A percentile compares a stretch with the other conserved stretches of the same genome.
Evolutionary conservation across 2,888 invertebrate species (phyloP).

Genomic region (Tetragnatha montana): DNA sequence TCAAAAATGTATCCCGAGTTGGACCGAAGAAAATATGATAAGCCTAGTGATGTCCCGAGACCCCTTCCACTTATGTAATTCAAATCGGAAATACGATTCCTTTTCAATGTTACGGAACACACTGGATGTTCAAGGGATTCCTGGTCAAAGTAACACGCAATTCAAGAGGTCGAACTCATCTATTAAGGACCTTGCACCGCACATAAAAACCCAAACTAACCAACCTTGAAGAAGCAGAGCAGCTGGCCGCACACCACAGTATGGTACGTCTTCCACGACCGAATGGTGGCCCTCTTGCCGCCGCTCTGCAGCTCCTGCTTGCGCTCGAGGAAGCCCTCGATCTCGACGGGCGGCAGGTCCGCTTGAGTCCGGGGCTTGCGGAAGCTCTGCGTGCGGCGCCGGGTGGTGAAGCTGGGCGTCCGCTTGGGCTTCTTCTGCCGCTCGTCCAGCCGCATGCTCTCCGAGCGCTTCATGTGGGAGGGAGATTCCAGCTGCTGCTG

Average conservation of each 20-base stretch:
- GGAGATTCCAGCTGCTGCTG: constrained; percentile 65
- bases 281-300: constrained; percentile 93
- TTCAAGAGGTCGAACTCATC: no score
- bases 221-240: constrained; percentile 92
- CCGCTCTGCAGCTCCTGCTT: constrained; percentile 96
- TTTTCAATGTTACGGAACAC: no score
- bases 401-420: constrained; percentile 95
- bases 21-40: no score
- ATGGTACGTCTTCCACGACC: constrained; percentile 96
- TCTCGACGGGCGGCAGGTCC: constrained; percentile 89
- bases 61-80: no score
- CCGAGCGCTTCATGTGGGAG: constrained; percentile 68
- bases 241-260: constrained; percentile 97
- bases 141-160: no score
- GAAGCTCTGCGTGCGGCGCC: constrained; percentile 79
- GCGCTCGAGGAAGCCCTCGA: constrained; percentile 91
- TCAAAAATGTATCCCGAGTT: no score
- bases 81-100: no score
- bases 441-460: constrained; percentile 70
- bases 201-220: no score
- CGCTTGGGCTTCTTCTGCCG: constrained; percentile 83
- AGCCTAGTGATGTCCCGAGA: no score
- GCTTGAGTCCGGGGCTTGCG: constrained; percentile 73
- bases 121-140: no score
- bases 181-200: no score